These are phyloP conservation scores for Balearica regulorum DNA, from an alignment of 2,797 vertebrate genomes.

Conservation along the genomic window DNA sequence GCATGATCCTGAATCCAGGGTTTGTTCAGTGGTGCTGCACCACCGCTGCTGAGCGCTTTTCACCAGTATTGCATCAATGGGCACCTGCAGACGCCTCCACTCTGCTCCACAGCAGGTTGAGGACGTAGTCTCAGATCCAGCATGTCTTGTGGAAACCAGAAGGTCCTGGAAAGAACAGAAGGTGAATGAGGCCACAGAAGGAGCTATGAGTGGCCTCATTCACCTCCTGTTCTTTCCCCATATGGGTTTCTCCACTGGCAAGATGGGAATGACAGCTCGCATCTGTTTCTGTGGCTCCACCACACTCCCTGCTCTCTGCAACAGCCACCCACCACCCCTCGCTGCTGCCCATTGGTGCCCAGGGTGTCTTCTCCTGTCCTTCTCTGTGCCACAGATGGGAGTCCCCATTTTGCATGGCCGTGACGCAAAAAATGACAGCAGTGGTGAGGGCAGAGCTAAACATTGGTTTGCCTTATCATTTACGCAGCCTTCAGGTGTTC, in stretches of 20 bases:
- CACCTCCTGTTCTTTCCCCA: conserved; percentile 19
- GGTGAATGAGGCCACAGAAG: conserved; percentile 1
- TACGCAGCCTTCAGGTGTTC: background rate
- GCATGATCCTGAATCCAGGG: background rate
- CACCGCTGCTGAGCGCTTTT: rapidly evolving
- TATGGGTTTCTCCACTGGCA: background rate
- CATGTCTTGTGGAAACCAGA: background rate
- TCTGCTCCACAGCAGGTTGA: background rate
- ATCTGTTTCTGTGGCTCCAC: background rate
- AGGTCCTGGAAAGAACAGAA: background rate
- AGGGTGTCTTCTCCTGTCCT: background rate
- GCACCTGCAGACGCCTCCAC: background rate
- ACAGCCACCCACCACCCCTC: background rate
- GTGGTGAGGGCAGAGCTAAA: background rate
- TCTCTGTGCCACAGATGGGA: background rate
- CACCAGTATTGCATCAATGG: background rate
- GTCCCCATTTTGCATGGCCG: background rate
- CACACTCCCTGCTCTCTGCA: rapidly evolving
- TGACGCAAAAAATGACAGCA: background rate
- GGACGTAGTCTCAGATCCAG: background rate
- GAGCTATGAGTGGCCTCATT: no score
- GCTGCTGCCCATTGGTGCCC: background rate
- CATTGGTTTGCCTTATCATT: background rate
- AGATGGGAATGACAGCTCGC: conserved; percentile 16
- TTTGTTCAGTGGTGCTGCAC: background rate